phyloP scores from a whole-genome alignment of 1,140 invertebrate species.

The Euwallacea fornicatus region DNA sequence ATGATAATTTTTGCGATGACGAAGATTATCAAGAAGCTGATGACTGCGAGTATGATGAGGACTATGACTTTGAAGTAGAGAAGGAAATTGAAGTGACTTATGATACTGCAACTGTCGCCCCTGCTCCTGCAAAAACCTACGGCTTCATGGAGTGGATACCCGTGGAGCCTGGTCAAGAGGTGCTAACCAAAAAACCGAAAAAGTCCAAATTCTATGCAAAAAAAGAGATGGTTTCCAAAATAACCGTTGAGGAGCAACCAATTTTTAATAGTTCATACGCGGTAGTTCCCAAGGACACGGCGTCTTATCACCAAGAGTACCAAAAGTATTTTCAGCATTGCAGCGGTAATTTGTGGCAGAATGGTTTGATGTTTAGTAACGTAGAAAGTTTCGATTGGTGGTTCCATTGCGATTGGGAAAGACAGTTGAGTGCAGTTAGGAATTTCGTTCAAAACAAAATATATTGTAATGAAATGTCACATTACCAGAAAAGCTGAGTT shows the following conservation, averaged over 20 bases:
- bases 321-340: constrained; percentile 42
- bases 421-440: constrained; percentile 41
- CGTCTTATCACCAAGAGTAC: constrained; percentile 35
- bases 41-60: constrained; percentile 31
- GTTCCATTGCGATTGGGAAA: constrained; percentile 47
- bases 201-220: background rate
- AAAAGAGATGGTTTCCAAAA: background rate
- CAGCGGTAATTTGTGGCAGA: constrained; percentile 42
- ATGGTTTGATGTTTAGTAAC: constrained; percentile 43
- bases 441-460: constrained; percentile 51
- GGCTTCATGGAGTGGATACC: constrained; percentile 42
- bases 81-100: constrained; percentile 33
- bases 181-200: background rate
- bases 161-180: constrained; percentile 21
- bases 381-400: constrained; percentile 43
- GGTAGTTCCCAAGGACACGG: background rate
- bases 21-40: constrained; percentile 29
- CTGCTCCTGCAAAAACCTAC: constrained; percentile 11
- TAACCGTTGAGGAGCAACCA: no score
- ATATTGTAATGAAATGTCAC: constrained; percentile 49
- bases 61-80: constrained; percentile 41
- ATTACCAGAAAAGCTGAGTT: background rate
- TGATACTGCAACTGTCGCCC: background rate
- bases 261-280: no score
- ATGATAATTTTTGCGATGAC: constrained; percentile 1